These are phyloP conservation scores for Sturnus vulgaris DNA, from an alignment of 2,113 vertebrate genomes.

Conservation along the genomic window DNA sequence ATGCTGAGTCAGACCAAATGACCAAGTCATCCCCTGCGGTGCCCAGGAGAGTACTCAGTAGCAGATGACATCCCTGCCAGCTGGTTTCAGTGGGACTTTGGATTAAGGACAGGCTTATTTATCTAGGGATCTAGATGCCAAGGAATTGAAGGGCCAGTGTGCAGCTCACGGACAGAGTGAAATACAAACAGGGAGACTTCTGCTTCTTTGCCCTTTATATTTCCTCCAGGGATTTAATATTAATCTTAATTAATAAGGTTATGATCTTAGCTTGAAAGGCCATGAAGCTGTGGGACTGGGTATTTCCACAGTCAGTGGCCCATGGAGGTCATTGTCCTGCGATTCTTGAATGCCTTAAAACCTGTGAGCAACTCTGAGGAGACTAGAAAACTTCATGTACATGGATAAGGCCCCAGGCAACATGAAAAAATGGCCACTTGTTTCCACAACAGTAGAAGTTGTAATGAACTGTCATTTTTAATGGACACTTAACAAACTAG, in stretches of 20 bases:
- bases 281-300: background rate
- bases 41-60: accelerated
- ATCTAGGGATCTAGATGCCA: background rate
- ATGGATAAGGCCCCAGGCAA: background rate
- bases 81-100: background rate
- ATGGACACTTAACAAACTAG: background rate
- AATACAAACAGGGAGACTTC: background rate
- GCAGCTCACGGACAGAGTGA: background rate
- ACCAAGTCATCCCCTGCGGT: background rate
- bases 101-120: background rate
- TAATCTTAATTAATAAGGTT: background rate
- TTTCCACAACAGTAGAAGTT: background rate
- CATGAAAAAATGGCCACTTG: background rate
- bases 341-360: background rate
- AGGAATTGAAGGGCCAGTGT: background rate
- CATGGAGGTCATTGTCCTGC: accelerated
- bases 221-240: background rate
- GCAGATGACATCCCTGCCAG: background rate
- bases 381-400: background rate
- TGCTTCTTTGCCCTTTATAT: background rate
- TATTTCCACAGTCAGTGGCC: background rate
- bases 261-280: background rate
- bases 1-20: background rate
- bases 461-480: background rate
- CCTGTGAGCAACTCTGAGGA: background rate